Percentiles rank a stretch among this genome's conserved stretches.
Evolutionary conservation across 2,888 invertebrate genomes (phyloP).

Genomic region (Temnothorax rugatulus): DNA sequence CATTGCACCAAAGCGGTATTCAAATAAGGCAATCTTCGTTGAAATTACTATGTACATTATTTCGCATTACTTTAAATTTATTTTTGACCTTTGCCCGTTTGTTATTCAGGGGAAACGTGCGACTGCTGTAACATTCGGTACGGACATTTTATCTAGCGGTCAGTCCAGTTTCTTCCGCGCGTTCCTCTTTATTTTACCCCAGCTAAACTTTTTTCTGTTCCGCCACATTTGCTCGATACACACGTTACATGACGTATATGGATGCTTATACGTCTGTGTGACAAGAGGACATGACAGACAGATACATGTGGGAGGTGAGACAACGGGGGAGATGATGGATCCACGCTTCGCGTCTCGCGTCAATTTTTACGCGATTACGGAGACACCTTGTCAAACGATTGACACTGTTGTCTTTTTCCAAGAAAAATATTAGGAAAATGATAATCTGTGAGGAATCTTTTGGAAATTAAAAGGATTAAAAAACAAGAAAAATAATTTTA

Average conservation of each 20-base stretch:
- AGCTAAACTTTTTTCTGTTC: slow-evolving; percentile 32
- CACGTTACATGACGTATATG: slow-evolving; percentile 7
- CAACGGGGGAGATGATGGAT: slow-evolving; percentile 36
- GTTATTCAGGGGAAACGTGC: background rate
- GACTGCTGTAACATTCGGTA: background rate
- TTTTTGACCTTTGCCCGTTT: background rate
- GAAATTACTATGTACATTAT: background rate
- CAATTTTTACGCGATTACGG: slow-evolving; percentile 36
- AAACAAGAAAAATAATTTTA: background rate
- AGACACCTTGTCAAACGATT: background rate
- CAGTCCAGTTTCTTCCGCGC: background rate
- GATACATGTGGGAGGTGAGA: slow-evolving; percentile 15
- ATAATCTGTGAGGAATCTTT: background rate
- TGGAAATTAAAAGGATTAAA: background rate
- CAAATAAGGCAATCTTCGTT: background rate
- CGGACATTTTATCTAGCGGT: background rate
- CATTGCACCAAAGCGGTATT: background rate
- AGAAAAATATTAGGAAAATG: background rate
- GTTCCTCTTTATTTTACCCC: slow-evolving; percentile 14
- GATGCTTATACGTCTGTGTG: slow-evolving; percentile 17
- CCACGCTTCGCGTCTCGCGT: background rate
- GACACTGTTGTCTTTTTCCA: background rate
- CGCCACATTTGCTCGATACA: slow-evolving; percentile 1
- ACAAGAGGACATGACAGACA: slow-evolving; percentile 9
- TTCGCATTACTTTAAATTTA: background rate